Evolutionary conservation across 1,140 invertebrate genomes (phyloP).

Genomic region (Popillia japonica): DNA sequence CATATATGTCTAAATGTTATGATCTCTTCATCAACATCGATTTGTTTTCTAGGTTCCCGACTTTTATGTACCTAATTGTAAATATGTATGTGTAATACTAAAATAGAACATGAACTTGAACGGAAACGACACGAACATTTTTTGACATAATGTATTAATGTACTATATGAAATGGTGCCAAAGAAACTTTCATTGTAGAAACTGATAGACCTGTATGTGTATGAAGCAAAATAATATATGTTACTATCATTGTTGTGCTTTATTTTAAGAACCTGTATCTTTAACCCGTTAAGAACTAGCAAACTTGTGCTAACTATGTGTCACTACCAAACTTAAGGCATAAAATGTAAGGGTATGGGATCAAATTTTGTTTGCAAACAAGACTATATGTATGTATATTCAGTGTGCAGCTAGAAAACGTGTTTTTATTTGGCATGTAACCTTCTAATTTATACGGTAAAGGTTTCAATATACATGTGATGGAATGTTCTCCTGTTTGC

Average conservation of each 20-base stretch:
- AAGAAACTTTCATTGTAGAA: conserved; percentile 6
- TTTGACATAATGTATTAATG: neutral
- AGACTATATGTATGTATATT: too few species aligned
- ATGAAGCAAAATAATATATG: conserved; percentile 2
- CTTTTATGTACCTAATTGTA: neutral
- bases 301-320: too few species aligned
- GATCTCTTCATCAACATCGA: neutral
- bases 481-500: too few species aligned
- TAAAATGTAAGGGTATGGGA: too few species aligned
- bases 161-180: conserved; percentile 12
- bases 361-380: too few species aligned
- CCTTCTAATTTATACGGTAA: too few species aligned
- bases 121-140: neutral
- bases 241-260: conserved; percentile 4
- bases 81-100: neutral
- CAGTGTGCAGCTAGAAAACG: too few species aligned
- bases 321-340: too few species aligned
- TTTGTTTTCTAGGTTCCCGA: too few species aligned
- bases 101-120: neutral
- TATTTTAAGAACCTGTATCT: neutral
- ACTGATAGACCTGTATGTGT: neutral
- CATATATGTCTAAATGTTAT: neutral
- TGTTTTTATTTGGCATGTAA: too few species aligned
- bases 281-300: too few species aligned
- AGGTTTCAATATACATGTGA: too few species aligned